Base-by-base conservation (phyloP, 2,113 vertebrate species). In the Ptilorrhoa leucosticta region DNA sequence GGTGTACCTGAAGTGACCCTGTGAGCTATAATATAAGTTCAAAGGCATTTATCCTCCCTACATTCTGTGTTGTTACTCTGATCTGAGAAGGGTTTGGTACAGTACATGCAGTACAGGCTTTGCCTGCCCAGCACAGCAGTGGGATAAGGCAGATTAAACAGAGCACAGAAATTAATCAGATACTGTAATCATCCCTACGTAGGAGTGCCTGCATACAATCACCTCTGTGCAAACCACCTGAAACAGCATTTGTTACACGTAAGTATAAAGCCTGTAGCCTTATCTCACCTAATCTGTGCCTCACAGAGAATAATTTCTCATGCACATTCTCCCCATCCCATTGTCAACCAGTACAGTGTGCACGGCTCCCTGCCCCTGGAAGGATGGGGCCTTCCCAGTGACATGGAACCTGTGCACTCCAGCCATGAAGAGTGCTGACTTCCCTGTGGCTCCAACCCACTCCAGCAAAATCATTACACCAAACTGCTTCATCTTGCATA, bases 181-280 rank as follows among this genome's bases (percentile, higher is more conserved):
- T 82, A 84, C 80, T 96, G 79, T 89, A 94, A 95, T 80, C 92
- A 96, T 33, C 94, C 61, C 22, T 82, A 85, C 71, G 21, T 51
- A 92, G 65, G 48, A 63, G 28, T 30, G 54, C 15, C 96, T 91
- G 91, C 63, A 77, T 39, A 42, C 47, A 66, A 89, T 73, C 78
- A 63, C 75, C 76, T 92, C 42, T 79, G 83, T 71, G 81, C 95
- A 95, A 98, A 95, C 87, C 94, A 70, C 50, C 51, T 73, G 83
- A 89, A 96, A 91, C 94, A 93, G 71, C 89, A 95, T 82, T 94
- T 90, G 63, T 85, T 93, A 87, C 77, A 94, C 75, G 2, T 3
- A 20, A 56, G 12, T 6, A 10, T 54, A 48, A 94, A 86, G 47
- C 24, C 66, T 84, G n/a, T 13, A 64, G 39, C 45, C 18, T 79